Evolutionary conservation across 1,140 invertebrate species (phyloP), one percentile per base, ranked within the genome.

Genomic region (Pseudobourletiella spinata): DNA sequence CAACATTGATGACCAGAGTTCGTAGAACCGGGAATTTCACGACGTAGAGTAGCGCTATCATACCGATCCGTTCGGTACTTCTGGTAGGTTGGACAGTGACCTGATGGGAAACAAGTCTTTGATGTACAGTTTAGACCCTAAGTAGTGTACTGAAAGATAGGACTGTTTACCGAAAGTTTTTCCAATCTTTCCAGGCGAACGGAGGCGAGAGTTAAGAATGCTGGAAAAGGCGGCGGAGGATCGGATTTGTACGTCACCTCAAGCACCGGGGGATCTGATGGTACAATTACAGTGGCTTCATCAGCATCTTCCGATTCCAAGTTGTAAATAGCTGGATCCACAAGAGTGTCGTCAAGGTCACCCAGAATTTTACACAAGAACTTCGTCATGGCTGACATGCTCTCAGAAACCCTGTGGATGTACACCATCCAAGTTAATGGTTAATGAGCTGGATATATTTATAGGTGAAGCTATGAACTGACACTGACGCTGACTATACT

Each of bases 321-420:
- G 28, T 8, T 6, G 18, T 3, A 6, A 4, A 46, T 4, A 4
- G 6, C 44, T 8, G 18, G 18, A 20, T 18, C 6, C n/a, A 8
- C 32, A 46, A 46, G 18, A 6, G 8, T 20, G 3, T 22, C 11
- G 25, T 52, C 50, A 22, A 52, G 50, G 18, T 52, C 25, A 25
- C 50, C 50, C 22, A 52, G 25, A 15, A 52, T 52, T 52, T 52
- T 52, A 8, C 4, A 26, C 8, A 52, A 26, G 28, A 52, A 52
- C 6, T 11, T 6, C 6, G 14, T 6, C 6, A 52, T 26, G 3
- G 22, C 50, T 6, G 50, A 6, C 25, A 52, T 18, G n/a, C 32
- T 39, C n/a, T 39, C 32, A 39, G 8, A n/a, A 8, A 39, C 32
- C 32, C 32, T 39, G 8, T 39, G n/a, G n/a, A 39, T 39, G n/a